Conservation (phyloP, 2,888 invertebrate species). For the Volucella bombylans region DNA sequence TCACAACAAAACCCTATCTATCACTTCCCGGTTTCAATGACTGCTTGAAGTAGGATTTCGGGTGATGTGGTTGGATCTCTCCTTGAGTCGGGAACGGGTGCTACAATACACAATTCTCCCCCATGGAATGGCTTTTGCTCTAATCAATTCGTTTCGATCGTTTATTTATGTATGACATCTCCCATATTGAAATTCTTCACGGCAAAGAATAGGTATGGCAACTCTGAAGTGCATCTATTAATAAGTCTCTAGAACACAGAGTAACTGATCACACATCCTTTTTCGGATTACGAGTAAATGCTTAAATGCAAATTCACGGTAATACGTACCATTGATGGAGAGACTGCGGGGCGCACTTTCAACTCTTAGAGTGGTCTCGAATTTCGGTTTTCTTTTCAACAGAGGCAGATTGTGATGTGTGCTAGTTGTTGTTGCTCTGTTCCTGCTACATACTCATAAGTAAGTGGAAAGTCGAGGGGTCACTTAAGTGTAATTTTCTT, state of each 20-base stretch:
- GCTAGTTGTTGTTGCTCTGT: too few relatives aligned
- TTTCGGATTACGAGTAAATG: slow-evolving; percentile 29
- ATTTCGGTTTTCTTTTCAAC: slow-evolving; percentile 46
- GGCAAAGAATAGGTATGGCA: slow-evolving; percentile 11
- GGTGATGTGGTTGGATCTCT: not conserved
- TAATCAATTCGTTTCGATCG: slow-evolving; percentile 65
- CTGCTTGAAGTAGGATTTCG: not conserved
- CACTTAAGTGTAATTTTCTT: slow-evolving; percentile 72
- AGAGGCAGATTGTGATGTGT: slow-evolving; percentile 20
- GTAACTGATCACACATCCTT: slow-evolving; percentile 32
- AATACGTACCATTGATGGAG: slow-evolving; percentile 34
- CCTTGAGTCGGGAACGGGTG: slow-evolving; percentile 35
- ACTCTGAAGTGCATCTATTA: slow-evolving; percentile 59
- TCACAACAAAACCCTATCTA: slow-evolving; percentile 14
- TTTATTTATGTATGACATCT: slow-evolving; percentile 70
- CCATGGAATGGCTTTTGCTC: slow-evolving; percentile 37
- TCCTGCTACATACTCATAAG: not conserved
- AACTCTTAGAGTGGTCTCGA: slow-evolving; percentile 61
- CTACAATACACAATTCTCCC: not conserved
- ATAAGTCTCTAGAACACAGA: slow-evolving; percentile 39
- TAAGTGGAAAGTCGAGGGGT: slow-evolving; percentile 68
- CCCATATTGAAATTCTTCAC: not conserved
- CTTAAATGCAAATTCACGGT: slow-evolving; percentile 22
- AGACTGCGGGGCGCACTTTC: slow-evolving; percentile 56
- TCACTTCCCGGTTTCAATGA: slow-evolving; percentile 30